Conservation (phyloP, 2,888 invertebrate species). For the Danaus chrysippus region DNA sequence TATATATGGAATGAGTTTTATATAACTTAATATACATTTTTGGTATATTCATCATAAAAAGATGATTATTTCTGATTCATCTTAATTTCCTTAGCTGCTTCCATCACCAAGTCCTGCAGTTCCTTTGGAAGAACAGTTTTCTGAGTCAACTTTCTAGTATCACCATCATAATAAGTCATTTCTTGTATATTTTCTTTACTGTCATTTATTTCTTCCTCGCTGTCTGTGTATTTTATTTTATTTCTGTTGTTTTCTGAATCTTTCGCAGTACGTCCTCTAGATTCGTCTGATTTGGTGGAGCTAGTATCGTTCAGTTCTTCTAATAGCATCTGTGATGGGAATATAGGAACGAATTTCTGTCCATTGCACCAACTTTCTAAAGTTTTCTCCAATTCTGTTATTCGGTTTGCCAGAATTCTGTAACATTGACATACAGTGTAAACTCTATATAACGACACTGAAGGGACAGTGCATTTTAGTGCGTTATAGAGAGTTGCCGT, state of each 20-base stretch:
- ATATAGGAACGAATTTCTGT: conserved; percentile 71
- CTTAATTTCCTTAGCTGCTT: conserved; percentile 84
- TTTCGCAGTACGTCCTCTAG: conserved; percentile 44
- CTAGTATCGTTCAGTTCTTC: conserved; percentile 72
- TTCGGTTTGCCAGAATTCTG: conserved; percentile 89
- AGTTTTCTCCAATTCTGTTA: conserved; percentile 89
- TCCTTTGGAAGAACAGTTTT: conserved; percentile 79
- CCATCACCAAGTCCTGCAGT: conserved; percentile 80
- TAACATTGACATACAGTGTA: no score
- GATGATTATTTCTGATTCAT: conserved; percentile 63
- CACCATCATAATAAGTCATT: conserved; percentile 38
- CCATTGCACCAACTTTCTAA: conserved; percentile 81
- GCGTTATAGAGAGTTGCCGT: no score
- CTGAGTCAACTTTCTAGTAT: conserved; percentile 47
- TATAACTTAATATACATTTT: not conserved
- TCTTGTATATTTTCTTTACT: conserved; percentile 40
- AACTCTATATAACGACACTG: no score
- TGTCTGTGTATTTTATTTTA: conserved; percentile 50
- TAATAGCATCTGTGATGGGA: conserved; percentile 83
- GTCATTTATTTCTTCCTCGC: conserved; percentile 57
- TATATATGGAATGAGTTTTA: not conserved
- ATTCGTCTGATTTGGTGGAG: conserved; percentile 53
- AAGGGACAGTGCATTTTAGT: no score
- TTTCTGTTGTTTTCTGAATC: conserved; percentile 42
- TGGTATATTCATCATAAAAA: no score